Base-by-base conservation (phyloP, 2,113 vertebrate genomes). In the Micromys minutus region DNA sequence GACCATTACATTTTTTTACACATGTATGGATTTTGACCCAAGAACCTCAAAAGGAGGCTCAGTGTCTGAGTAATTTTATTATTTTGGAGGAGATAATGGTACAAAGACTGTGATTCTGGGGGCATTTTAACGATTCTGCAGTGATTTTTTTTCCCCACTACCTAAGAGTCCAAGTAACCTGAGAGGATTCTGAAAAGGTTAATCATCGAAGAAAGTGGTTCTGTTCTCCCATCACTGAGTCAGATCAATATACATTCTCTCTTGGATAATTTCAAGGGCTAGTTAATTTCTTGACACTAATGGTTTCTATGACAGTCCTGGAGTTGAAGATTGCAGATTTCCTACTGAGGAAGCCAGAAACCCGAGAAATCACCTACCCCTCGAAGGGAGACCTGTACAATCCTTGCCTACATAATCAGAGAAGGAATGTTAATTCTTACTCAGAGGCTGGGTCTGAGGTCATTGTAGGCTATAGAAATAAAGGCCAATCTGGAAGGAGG, bases 241-340 rank as follows among this genome's bases (percentile, higher is more conserved):
- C 88, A 95, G 94, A 97, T 98, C 96, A 97, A 84, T 97, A 94
- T 69, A 98, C 42, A 72, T 85, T 96, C 97, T 97, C 94, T 98
- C 96, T 95, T 57, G 94, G 65, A 96, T 98, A 95, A 97, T 97
- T 97, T 93, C 67, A 65, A 96, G 92, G 95, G 90, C 83, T 93
- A 92, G 89, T 96, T 98, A 94, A 97, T 97, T 97, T 95, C 95
- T 95, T 96, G 96, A 97, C 84, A 92, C 89, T 97, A 97, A 98
- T 97, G 97, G 94, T 55, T 97, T 97, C 96, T 96, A 95, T 97
- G 89, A 87, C 95, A 90, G 71, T 96, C 91, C 89, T 95, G 89
- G 96, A 96, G 87, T 42, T 77, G 94, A 93, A 71, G 17, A 92
- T 95, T 50, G 59, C 76, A 89, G 95, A 94, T 81, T 71, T 13